Evolutionary conservation across 2,888 invertebrate species (phyloP), one percentile per base, ranked within the genome.

Genomic region (Drosophila mayaguana): DNA sequence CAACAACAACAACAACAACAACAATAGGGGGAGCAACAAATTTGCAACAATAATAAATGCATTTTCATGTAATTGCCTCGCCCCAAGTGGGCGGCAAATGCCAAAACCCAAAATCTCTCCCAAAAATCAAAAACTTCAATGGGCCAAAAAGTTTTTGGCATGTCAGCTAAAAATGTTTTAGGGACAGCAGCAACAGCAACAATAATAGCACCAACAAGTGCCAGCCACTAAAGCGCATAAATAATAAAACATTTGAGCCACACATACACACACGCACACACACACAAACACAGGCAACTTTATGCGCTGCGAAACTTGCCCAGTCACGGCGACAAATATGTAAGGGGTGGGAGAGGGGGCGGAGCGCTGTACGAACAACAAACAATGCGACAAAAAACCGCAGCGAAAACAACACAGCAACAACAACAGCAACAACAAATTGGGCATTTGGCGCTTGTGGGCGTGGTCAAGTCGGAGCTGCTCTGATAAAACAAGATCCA

Each of bases 81-180:
- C n/a, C n/a, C 55, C 36, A n/a, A n/a, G 36, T 16, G 14, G 55
- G 11, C 38, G 54, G 40, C n/a, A 54, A n/a, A 57, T 32, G 11
- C 43, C 22, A 36, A 25, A 50, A 18, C 36, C 46, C 46, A 48
- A 36, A 69, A 62, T 63, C 65, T 60, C 50, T 36, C 38, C 68
- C 76, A 82, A 83, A 77, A 79, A 82, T 81, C 62, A 79, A 81
- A 85, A 85, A 80, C 75, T 78, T 88, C 77, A 83, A 72, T 73
- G 76, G 73, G 57, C 73, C 79, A 81, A 77, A 83, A 88, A 76
- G 61, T 75, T 83, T 80, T 77, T 80, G 69, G 75, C 77, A 75
- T 74, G 81, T 85, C 83, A 88, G 82, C 87, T 70, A 51, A 75
- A 83, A 83, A 73, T 78, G 68, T 83, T 67, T 66, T 67, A 40